phyloP scores from a whole-genome alignment of 2,113 vertebrate species.

The Rhegmatorhina hoffmannsi region DNA sequence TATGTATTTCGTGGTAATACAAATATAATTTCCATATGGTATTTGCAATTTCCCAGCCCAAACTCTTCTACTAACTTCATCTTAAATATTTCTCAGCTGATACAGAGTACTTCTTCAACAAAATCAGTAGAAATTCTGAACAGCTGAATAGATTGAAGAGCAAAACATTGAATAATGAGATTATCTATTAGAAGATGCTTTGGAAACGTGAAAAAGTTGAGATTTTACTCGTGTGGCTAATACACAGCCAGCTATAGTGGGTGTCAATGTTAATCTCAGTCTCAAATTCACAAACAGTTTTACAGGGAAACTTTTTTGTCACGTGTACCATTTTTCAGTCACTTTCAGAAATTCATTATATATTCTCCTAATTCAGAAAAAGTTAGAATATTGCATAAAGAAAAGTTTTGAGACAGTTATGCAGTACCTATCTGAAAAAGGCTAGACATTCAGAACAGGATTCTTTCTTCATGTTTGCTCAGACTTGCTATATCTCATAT shows the following conservation, averaged over 20 bases:
- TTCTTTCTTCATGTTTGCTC: background rate
- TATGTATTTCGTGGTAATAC: background rate
- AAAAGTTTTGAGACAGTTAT: background rate
- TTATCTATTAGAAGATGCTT: slow-evolving; percentile 13
- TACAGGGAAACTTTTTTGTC: background rate
- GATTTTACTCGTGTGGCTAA: slow-evolving; percentile 18
- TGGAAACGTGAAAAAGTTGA: slow-evolving; percentile 19
- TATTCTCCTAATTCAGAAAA: background rate
- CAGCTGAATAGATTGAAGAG: slow-evolving; percentile 31
- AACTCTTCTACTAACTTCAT: background rate
- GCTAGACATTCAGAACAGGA: background rate
- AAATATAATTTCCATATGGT: slow-evolving; percentile 6
- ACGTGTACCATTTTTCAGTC: background rate
- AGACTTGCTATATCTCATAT: background rate
- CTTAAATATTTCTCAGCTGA: background rate
- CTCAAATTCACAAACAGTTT: slow-evolving; percentile 20
- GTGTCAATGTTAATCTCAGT: slow-evolving; percentile 1
- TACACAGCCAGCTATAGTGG: background rate
- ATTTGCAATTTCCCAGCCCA: background rate
- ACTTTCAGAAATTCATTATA: slow-evolving; percentile 24
- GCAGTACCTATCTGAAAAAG: background rate
- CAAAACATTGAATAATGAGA: slow-evolving; percentile 13
- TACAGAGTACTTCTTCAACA: background rate
- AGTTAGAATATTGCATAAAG: background rate
- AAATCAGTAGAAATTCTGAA: slow-evolving; percentile 33